Percentiles rank a stretch among this genome's conserved stretches.
These are phyloP conservation scores for Drosophila azteca DNA, from an alignment of 1,140 invertebrate genomes.

Conservation along the genomic window DNA sequence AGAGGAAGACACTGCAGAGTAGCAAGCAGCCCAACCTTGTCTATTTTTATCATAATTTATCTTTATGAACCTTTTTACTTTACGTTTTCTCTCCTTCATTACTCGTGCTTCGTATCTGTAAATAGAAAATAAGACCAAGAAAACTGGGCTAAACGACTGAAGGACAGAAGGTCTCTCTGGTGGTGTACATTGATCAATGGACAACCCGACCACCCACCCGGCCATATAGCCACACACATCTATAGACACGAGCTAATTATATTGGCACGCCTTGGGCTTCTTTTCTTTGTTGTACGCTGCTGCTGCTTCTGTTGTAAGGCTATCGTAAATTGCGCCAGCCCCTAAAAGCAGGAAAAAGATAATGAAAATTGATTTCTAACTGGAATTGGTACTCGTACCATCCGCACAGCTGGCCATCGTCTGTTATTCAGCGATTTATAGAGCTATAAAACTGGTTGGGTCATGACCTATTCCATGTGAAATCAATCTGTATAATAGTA, in stretches of 20 bases:
- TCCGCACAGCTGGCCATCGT: conserved; percentile 14
- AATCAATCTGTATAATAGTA: too few relatives aligned
- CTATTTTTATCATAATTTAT: conserved; percentile 48
- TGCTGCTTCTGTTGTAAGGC: not conserved
- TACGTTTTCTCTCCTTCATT: conserved; percentile 37
- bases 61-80: conserved; percentile 54
- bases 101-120: conserved; percentile 45
- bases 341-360: conserved; percentile 65
- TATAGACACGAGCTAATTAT: conserved; percentile 64
- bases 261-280: conserved; percentile 68
- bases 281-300: conserved; percentile 6
- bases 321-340: conserved; percentile 46
- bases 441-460: conserved; percentile 9
- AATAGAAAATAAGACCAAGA: conserved; percentile 19
- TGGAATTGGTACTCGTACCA: conserved; percentile 18
- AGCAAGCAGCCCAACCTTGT: conserved; percentile 16
- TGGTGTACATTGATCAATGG: conserved; percentile 67
- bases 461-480: conserved; percentile 15
- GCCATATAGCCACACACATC: conserved; percentile 11
- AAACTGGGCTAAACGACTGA: conserved; percentile 53
- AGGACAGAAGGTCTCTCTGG: conserved; percentile 14
- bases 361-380: conserved; percentile 70
- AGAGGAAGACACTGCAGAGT: conserved; percentile 1
- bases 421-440: conserved; percentile 17
- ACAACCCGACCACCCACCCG: conserved; percentile 17